These are phyloP conservation scores for Homarus americanus DNA, from an alignment of 1,140 invertebrate genomes.

Conservation along the genomic window DNA sequence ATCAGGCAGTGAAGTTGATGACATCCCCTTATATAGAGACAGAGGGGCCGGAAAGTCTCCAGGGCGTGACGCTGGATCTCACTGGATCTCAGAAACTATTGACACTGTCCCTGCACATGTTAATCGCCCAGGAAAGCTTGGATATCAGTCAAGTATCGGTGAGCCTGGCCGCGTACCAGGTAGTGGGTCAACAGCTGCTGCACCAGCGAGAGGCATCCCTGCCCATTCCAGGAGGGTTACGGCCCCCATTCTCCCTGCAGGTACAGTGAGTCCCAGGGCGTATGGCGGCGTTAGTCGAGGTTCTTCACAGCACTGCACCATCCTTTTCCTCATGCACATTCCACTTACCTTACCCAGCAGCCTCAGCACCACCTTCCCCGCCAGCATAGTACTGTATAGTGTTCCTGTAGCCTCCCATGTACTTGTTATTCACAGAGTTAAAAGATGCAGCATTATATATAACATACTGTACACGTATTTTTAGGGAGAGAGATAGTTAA, in stretches of 20 bases:
- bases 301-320: background rate
- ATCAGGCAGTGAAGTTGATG: background rate
- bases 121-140: background rate
- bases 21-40: background rate
- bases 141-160: background rate
- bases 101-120: background rate
- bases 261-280: slow-evolving; percentile 20
- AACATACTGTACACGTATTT: too few relatives aligned
- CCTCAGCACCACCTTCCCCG: background rate
- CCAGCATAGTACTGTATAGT: background rate
- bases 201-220: background rate
- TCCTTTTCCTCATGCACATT: background rate
- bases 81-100: background rate
- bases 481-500: too few relatives aligned
- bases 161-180: background rate
- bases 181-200: background rate
- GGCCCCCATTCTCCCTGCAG: background rate
- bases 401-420: background rate
- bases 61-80: background rate
- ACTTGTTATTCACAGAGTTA: too few relatives aligned
- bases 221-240: background rate
- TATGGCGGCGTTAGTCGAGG: slow-evolving; percentile 9
- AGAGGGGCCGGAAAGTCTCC: background rate
- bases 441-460: too few relatives aligned
- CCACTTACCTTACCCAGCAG: background rate